Evolutionary conservation across 2,888 invertebrate genomes (phyloP), one percentile per base, ranked within the genome.

Genomic region (Andricus curvator): DNA sequence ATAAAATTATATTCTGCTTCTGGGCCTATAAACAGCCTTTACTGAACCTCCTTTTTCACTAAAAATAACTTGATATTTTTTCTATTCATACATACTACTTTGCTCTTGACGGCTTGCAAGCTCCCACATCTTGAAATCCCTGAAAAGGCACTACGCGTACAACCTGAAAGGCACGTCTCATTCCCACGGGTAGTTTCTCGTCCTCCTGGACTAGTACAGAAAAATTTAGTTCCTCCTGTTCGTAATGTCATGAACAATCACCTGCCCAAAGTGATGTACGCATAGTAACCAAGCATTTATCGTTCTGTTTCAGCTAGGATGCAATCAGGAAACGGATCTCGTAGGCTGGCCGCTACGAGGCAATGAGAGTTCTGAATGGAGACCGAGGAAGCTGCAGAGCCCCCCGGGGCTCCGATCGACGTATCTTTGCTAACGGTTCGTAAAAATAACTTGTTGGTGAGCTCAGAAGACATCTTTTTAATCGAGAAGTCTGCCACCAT

Each of bases 311-410:
- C 81, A 83, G 84, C 79, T 17, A 84, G 83, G 82, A 84, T 85
- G 84, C 80, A 79, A 81, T 81, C 81, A 81, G 66, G 70, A 81
- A 80, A 82, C 64, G 81, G 83, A 83, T 83, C 82, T 82, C 79
- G 80, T 76, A 33, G 77, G 79, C 56, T 44, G 56, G 70, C 77
- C 64, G 81, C 82, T 80, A 82, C 88, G 88, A 90, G 89, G 88
- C 91, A 89, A 92, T 92, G 91, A 91, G 88, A 89, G 87, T 86
- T 83, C 89, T 90, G 90, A 90, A 92, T 92, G 92, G 92, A 92
- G 91, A 88, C 91, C 89, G 92, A 92, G 89, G 92, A 91, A 90
- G 88, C 88, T 86, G 89, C 91, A 88, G 92, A 91, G 92, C 92
- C 92, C 91, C 92, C 90, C 87, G 91, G 92, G 92, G 91, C 90